A percentile compares a stretch with the other conserved stretches of the same genome.
Evolutionary conservation across 2,888 invertebrate genomes (phyloP).

Genomic region (Norana najaformis): DNA sequence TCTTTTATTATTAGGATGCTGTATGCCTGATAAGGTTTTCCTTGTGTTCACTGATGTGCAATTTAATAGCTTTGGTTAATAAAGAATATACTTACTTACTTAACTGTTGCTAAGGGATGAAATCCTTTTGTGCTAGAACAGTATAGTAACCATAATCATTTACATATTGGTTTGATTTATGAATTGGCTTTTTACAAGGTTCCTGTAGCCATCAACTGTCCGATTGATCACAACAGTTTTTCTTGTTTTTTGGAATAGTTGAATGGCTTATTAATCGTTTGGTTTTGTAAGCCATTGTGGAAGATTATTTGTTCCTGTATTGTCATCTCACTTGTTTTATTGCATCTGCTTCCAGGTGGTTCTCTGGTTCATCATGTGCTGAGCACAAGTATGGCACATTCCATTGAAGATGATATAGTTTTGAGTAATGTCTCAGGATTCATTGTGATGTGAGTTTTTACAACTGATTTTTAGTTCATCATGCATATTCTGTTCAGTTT

Average conservation of each 20-base stretch:
- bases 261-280: background rate
- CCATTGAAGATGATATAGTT: slow-evolving; percentile 76
- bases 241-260: background rate
- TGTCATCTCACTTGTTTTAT: background rate
- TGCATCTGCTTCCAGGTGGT: slow-evolving; percentile 58
- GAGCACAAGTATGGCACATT: slow-evolving; percentile 82
- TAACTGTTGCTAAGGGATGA: background rate
- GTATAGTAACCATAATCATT: background rate
- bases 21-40: too few species aligned
- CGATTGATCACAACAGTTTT: background rate
- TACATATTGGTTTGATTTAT: too few species aligned
- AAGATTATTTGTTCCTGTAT: background rate
- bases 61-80: too few species aligned
- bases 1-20: too few species aligned
- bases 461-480: background rate
- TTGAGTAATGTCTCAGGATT: slow-evolving; percentile 86
- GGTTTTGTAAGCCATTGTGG: background rate
- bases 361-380: slow-evolving; percentile 84
- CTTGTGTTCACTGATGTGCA: too few species aligned
- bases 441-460: slow-evolving; percentile 80
- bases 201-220: background rate
- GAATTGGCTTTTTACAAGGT: too few species aligned
- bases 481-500: background rate
- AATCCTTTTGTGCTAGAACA: background rate
- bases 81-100: too few species aligned